Percentiles rank a stretch among this genome's conserved stretches.
These are phyloP conservation scores for Cerceris rybyensis DNA, from an alignment of 2,888 invertebrate species.

Conservation along the genomic window DNA sequence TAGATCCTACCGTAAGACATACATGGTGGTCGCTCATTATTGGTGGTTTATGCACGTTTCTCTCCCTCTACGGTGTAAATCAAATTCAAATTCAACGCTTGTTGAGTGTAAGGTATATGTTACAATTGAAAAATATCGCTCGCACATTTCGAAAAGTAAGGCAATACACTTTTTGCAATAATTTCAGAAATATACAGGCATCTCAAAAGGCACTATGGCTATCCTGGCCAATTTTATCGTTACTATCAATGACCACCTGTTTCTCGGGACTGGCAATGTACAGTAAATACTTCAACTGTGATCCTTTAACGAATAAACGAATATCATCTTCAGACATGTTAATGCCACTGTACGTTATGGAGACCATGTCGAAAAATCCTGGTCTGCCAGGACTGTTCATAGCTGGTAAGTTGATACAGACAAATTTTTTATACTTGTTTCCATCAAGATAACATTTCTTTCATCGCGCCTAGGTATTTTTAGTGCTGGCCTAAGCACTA, in stretches of 20 bases:
- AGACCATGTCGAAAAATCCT: constrained; percentile 88
- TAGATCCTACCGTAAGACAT: constrained; percentile 91
- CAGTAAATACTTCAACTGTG: constrained; percentile 91
- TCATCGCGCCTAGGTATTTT: constrained; percentile 86
- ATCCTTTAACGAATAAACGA: constrained; percentile 86
- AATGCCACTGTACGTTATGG: constrained; percentile 91
- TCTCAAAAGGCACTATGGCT: constrained; percentile 90
- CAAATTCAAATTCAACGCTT: constrained; percentile 92
- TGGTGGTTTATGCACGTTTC: constrained; percentile 91
- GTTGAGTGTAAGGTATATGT: constrained; percentile 85
- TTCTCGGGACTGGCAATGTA: constrained; percentile 90
- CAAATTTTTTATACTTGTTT: neutral
- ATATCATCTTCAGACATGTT: constrained; percentile 89
- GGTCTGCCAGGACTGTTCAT: constrained; percentile 95
- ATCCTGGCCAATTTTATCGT: constrained; percentile 90
- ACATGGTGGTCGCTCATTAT: constrained; percentile 92
- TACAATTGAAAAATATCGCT: neutral
- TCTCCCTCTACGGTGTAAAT: constrained; percentile 93
- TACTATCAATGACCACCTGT: constrained; percentile 88
- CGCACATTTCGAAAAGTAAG: neutral
- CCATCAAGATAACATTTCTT: neutral
- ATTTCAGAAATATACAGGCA: constrained; percentile 84
- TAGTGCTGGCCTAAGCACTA: constrained; percentile 94
- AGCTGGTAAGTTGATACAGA: constrained; percentile 82
- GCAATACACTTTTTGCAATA: neutral